These are phyloP conservation scores for Clepsis dumicolana DNA, from an alignment of 2,888 invertebrate genomes.

Conservation along the genomic window DNA sequence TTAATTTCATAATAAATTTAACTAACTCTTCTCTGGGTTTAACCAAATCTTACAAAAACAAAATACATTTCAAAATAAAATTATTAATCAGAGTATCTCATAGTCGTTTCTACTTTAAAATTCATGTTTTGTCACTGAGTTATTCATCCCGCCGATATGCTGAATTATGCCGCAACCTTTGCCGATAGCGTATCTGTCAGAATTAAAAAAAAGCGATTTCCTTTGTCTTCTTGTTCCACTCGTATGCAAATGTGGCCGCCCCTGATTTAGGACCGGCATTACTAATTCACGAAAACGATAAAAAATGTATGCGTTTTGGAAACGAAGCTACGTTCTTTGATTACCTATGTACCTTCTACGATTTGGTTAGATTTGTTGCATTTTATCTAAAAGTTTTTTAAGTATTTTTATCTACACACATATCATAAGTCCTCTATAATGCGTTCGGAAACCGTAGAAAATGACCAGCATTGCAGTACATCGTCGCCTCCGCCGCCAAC, in stretches of 20 bases:
- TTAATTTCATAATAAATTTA: too few species aligned
- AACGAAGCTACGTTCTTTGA: constrained; percentile 49
- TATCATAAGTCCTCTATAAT: too few species aligned
- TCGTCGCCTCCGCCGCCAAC: too few species aligned
- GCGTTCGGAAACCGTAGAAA: too few species aligned
- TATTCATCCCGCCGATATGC: constrained; percentile 73
- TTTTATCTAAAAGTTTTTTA: constrained; percentile 9
- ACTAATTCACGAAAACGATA: constrained; percentile 70
- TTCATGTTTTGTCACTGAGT: constrained; percentile 12
- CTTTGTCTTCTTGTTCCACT: constrained; percentile 83
- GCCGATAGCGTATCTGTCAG: constrained; percentile 73
- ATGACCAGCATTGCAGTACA: too few species aligned
- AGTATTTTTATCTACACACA: too few species aligned
- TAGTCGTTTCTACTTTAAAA: background rate
- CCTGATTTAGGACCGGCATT: constrained; percentile 78
- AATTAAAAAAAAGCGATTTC: constrained; percentile 54
- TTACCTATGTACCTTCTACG: too few species aligned
- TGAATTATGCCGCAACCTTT: constrained; percentile 66
- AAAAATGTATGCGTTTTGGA: constrained; percentile 61
- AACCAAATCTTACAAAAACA: too few species aligned
- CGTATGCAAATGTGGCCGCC: constrained; percentile 77
- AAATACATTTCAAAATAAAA: background rate
- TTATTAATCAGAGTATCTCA: background rate
- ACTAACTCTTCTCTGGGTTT: too few species aligned
- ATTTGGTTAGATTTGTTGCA: constrained; percentile 47